Evolutionary conservation across 2,888 invertebrate genomes (phyloP), one percentile per base, ranked within the genome.

Genomic region (Poecilus cupreus): DNA sequence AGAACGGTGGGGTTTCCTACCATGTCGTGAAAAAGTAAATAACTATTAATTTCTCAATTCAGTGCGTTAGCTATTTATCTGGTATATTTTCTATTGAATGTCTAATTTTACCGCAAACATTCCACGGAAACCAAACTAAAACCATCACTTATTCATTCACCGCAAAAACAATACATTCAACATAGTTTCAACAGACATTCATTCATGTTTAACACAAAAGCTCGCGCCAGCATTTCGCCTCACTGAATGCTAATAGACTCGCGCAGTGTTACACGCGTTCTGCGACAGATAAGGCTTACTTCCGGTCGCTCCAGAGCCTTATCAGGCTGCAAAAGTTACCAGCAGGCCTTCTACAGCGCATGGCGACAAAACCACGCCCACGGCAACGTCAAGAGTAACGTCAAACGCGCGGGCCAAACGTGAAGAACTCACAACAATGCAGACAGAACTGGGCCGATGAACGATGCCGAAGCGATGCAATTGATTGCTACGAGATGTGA

Each of bases 281-380:
- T 11, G 72, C 18, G 46, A 22, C 43, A 22, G 72, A 72, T 72
- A 72, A 72, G 72, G 72, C 72, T 43, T n/a, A 16, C 49, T 72
- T 72, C 72, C 72, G 26, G 72, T 46, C 46, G 18, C 39, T 20
- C 16, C n/a, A 20, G 20, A 43, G 8, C 72, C 72, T 72, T 72
- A 72, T 72, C 72, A 46, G 72, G 72, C 49, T 6, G 72, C 13
- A 49, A 22, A 72, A 72, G 24, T 43, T 72, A 13, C 43, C 46
- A 20, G 32, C 22, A 22, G 39, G 22, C 72, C 72, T 72, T 72
- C 46, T 72, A 32, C 18, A 72, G 46, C 16, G 13, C 72, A 16
- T 39, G 11, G 22, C 54, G 18, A 70, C 68, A 72, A 46, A 22
- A 8, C n/a, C 39, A 46, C 46, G n/a, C 20, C n/a, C 60, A 22